Evolutionary conservation across 2,113 vertebrate genomes (phyloP), one percentile per base, ranked within the genome.

Genomic region (Amphiprion ocellaris): DNA sequence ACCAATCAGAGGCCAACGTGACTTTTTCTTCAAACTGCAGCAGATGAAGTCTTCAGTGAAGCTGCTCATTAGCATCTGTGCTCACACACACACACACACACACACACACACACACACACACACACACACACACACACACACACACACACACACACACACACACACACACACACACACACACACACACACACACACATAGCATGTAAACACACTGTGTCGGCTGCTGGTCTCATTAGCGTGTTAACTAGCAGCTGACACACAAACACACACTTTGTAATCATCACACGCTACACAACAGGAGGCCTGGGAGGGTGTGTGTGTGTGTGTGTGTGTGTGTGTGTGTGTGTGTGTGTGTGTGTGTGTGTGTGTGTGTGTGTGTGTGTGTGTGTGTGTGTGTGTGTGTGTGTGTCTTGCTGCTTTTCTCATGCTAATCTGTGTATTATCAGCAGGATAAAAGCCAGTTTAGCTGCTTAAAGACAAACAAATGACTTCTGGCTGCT

Each of bases 11-110:
- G 1, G 26, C 26, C 3, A 3, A 26, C 26, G 3, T 2, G 26
- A 26, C 26, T 26, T 26, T 26, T 26, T 26, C 26, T 26, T 26
- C 26, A 26, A 26, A 26, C 26, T 26, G 33, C 33, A 37, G 33
- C 33, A 37, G 33, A 37, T 37, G 33, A 37, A 37, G 33, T 37
- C 33, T 37, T 37, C 33, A 37, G 33, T 37, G 33, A 7, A 37
- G 33, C 33, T 8, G 33, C 33, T 37, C 33, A 92, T 92, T 92
- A 92, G 85, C 91, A 92, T 92, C 79, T 91, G 44, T 91, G 47
- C 74, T 23, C 53, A 14, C 69, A 61, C 63, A 50, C 62, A 44
- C 80, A 46, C 82, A 55, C 70, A 26, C 26, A 26, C 26, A 26
- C 26, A 26, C 26, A 26, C 26, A 55, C 71, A 58, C 63, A 54